Evolutionary conservation across 2,888 invertebrate species (phyloP).

Genomic region (Cactoblastis cactorum): DNA sequence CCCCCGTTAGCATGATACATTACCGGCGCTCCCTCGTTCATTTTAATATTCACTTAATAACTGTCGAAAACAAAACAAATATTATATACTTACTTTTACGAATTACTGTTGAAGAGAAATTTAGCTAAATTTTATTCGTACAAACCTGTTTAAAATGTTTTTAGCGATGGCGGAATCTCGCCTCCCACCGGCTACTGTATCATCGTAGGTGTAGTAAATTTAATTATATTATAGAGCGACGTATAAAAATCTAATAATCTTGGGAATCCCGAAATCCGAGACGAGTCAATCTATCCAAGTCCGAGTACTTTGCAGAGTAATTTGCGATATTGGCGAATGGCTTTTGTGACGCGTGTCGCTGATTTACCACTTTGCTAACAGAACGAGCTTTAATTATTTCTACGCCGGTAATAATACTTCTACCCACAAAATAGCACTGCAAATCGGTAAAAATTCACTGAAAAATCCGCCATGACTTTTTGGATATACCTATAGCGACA

Average conservation of each 20-base stretch:
- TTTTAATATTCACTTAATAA: conserved; percentile 27
- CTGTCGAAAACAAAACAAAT: conserved; percentile 37
- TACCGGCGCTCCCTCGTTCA: conserved; percentile 66
- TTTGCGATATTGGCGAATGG: conserved; percentile 42
- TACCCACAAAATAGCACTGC: conserved; percentile 67
- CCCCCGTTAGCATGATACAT: conserved; percentile 61
- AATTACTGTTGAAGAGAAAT: conserved; percentile 21
- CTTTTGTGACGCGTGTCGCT: conserved; percentile 51
- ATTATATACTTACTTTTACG: conserved; percentile 31
- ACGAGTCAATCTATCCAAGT: conserved; percentile 63
- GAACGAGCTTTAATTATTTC: conserved; percentile 57
- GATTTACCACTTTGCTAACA: conserved; percentile 53
- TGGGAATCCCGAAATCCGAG: conserved; percentile 66
- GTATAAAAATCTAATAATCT: conserved; percentile 56
- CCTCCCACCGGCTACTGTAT: conserved; percentile 55
- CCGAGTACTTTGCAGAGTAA: conserved; percentile 46
- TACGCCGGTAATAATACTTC: conserved; percentile 64
- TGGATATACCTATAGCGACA: conserved; percentile 65
- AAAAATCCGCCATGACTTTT: conserved; percentile 76
- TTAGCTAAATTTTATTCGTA: conserved; percentile 30
- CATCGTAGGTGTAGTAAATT: conserved; percentile 62
- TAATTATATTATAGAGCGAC: conserved; percentile 52
- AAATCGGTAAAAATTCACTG: conserved; percentile 66
- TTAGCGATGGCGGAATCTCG: conserved; percentile 43
- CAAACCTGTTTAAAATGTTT: conserved; percentile 54